Conservation (phyloP, 2,113 vertebrate genomes). For the Actinemys pallida region DNA sequence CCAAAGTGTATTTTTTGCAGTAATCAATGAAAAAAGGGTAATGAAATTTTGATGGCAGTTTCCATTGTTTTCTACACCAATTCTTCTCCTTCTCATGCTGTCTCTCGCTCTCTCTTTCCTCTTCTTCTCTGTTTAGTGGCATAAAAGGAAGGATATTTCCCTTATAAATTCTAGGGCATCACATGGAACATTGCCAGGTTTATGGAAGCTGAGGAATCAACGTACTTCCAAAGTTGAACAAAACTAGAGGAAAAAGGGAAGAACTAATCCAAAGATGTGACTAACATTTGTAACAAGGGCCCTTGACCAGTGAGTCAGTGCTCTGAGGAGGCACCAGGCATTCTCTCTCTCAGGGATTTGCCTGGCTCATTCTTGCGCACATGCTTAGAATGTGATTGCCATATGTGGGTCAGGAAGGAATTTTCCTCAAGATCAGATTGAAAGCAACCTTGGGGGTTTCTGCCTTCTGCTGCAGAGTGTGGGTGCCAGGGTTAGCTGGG, state of each 20-base stretch:
- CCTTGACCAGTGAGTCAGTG: background rate
- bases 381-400: background rate
- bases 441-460: background rate
- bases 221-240: constrained; percentile 8
- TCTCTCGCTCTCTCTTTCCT: background rate
- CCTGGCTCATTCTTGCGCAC: background rate
- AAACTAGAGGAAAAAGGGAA: constrained; percentile 10
- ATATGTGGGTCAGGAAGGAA: background rate
- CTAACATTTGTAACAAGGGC: constrained; percentile 49
- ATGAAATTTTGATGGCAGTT: background rate
- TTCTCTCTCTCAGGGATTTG: background rate
- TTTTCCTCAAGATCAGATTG: background rate
- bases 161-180: background rate
- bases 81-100: background rate
- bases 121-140: no score
- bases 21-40: background rate
- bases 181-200: accelerated
- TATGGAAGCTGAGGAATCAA: background rate
- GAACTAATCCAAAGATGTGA: constrained; percentile 36
- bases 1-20: background rate
- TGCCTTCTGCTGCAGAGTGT: background rate
- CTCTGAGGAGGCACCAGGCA: background rate
- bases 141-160: background rate
- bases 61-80: background rate
- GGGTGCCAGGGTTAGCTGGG: background rate